Base-by-base conservation (phyloP, 1,140 invertebrate species). In the Apis laboriosa region DNA sequence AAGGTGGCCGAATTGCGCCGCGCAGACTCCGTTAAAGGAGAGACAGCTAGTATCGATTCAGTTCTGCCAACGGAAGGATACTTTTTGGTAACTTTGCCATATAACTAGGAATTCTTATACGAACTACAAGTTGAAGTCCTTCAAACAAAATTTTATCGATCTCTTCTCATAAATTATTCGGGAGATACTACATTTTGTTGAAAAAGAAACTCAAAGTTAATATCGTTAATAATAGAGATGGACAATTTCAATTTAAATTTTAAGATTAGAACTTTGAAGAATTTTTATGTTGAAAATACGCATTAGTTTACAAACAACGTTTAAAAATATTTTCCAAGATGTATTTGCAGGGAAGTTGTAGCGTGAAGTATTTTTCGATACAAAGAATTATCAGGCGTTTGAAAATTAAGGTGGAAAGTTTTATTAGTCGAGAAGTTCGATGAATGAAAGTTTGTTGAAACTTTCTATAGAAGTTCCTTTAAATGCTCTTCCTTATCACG, bases 41-140 rank as follows among this genome's bases (percentile, higher is more conserved):
- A 85, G 86, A 90, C 83, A 86, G 77, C 61, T 71, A 77, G 70
- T 91, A 91, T 91, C 84, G 90, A 91, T 91, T 92, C 90, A 91
- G 91, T 90, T 75, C 73, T 91, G 70, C 90, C 90, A 91, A 92
- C 90, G 73, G 68, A 81, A 80, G 80, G 60, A 85, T 75, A 84
- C 82, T 86, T 84, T 72, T 74, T 77, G 80, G 84, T 91, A 73
- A 89, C 84, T 90, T 90, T 76, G n/a, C 58, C 61, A 34, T 43
- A 56, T 60, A 66, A 55, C 89, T 90, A 91, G 90, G 88, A 85
- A 90, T 64, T 56, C 58, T 73, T 68, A 51, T 56, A 34, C 68
- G 28, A 43, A 15, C 21, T 24, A 58, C 24, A 17, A 12, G 8
- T 76, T 21, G 21, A 60, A 72, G 9, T 1, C 72, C 71, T 34